Evolutionary conservation across 53 echinoderm and acorn worm genomes (phyloP).

Genomic region (Paracentrotus lividus): DNA sequence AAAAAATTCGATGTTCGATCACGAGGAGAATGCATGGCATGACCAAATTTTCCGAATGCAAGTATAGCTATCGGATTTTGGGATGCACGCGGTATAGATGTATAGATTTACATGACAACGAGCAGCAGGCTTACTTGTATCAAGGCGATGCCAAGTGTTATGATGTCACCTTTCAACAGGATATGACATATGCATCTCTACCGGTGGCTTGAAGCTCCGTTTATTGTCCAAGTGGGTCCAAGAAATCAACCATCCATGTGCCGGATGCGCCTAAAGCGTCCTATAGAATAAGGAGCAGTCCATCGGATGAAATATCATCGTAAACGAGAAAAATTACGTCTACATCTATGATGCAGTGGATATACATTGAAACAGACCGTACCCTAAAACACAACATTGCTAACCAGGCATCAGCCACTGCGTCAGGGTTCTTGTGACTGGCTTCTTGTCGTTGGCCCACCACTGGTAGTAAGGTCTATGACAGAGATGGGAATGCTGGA

Average conservation of each 20-base stretch:
- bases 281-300: background rate
- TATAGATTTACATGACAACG: background rate
- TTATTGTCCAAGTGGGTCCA: background rate
- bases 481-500: background rate
- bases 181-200: background rate
- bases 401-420: background rate
- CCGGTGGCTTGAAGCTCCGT: background rate
- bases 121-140: background rate
- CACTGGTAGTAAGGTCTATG: background rate
- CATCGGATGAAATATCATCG: constrained; percentile 43
- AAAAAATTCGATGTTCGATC: background rate
- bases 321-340: background rate
- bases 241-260: background rate
- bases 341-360: constrained; percentile 15
- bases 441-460: background rate
- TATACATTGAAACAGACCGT: background rate
- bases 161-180: constrained; percentile 25
- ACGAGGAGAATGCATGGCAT: background rate
- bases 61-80: background rate
- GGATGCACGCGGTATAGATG: background rate
- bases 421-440: background rate
- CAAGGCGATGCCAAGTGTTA: background rate
- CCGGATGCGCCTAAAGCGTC: background rate
- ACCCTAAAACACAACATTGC: background rate
- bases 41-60: background rate